Conservation (phyloP, 2,113 vertebrate species). For the Aplodontia rufa region DNA sequence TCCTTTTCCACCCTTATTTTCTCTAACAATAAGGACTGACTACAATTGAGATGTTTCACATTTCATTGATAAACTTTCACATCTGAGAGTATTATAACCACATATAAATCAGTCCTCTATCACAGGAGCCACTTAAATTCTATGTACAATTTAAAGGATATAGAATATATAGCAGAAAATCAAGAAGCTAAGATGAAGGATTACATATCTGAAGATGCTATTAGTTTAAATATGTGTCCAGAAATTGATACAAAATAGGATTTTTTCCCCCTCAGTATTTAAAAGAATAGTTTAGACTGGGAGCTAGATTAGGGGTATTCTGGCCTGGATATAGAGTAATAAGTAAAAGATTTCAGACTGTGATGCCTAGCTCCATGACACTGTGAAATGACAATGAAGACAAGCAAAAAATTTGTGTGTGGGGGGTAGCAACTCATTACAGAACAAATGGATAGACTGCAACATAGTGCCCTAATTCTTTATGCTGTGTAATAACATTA, state of each 20-base stretch:
- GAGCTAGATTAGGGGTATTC: slow-evolving; percentile 15
- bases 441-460: not conserved
- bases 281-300: not conserved
- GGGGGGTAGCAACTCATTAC: not conserved
- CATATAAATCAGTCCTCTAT: not conserved
- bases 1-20: not conserved
- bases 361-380: not conserved
- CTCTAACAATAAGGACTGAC: not conserved
- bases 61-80: not conserved
- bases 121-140: not conserved
- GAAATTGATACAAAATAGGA: slow-evolving; percentile 20
- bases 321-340: not conserved
- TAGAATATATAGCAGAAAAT: not conserved
- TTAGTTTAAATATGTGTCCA: slow-evolving; percentile 23
- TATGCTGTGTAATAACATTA: not conserved
- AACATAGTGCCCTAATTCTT: not conserved
- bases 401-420: not conserved
- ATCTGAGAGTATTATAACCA: not conserved
- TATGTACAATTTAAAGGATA: not conserved
- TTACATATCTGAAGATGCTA: slow-evolving; percentile 50
- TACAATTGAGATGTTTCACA: not conserved
- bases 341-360: slow-evolving; percentile 3
- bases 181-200: not conserved
- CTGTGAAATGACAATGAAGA: not conserved
- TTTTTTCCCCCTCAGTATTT: not conserved